Evolutionary conservation across 1,140 invertebrate genomes (phyloP).

Genomic region (Anastrepha ludens): DNA sequence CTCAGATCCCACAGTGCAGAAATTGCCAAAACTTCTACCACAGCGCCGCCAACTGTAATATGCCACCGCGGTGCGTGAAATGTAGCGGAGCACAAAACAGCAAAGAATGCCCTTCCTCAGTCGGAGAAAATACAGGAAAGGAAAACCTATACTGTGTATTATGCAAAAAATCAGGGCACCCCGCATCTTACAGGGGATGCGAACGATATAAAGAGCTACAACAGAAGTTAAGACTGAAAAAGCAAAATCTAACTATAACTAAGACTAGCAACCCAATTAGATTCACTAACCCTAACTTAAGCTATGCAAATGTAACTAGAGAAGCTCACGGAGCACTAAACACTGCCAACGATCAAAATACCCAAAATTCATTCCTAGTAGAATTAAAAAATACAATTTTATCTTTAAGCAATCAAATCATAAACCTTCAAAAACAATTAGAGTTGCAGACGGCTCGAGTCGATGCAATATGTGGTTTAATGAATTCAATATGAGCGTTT

Average conservation of each 20-base stretch:
- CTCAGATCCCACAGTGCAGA: conserved; percentile 35
- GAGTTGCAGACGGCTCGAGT: conserved; percentile 31
- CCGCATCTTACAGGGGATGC: conserved; percentile 27
- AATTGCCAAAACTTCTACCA: conserved; percentile 51
- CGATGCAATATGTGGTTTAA: conserved; percentile 27
- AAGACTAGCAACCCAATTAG: background rate
- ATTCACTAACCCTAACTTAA: conserved; percentile 17
- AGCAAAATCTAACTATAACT: background rate
- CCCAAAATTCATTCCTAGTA: conserved; percentile 1
- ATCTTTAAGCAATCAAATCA: conserved; percentile 2
- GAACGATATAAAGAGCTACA: conserved; percentile 42
- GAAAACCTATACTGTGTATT: conserved; percentile 17
- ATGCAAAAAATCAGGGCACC: conserved; percentile 52
- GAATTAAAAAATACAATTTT: conserved; percentile 23
- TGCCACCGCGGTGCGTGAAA: conserved; percentile 15
- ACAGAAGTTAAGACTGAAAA: conserved; percentile 10
- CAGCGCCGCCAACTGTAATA: conserved; percentile 37
- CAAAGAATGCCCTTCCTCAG: background rate
- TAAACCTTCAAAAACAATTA: conserved; percentile 45
- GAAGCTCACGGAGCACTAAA: background rate
- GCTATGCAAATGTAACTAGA: conserved; percentile 17
- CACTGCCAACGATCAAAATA: conserved; percentile 4
- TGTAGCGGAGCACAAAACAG: conserved; percentile 19
- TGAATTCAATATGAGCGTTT: background rate
- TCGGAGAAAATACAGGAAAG: background rate